These are phyloP conservation scores for Miltochrista miniata DNA, from an alignment of 2,888 invertebrate species.

Conservation along the genomic window DNA sequence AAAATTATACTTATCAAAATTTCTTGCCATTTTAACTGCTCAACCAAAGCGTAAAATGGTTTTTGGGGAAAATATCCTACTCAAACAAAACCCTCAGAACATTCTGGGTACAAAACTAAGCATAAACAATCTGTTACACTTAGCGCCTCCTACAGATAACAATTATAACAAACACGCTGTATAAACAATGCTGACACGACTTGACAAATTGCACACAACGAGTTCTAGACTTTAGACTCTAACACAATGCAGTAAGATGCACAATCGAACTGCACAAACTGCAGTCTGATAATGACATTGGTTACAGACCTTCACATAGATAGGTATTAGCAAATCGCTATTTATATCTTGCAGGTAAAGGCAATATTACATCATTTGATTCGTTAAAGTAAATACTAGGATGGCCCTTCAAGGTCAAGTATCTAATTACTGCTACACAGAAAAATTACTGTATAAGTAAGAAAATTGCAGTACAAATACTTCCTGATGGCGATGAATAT, in stretches of 20 bases:
- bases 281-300: constrained; percentile 67
- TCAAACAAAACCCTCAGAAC: too few species aligned
- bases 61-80: too few species aligned
- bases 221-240: constrained; percentile 55
- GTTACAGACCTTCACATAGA: constrained; percentile 60
- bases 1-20: too few species aligned
- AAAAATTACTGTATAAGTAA: constrained; percentile 2
- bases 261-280: constrained; percentile 26
- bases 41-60: too few species aligned
- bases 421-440: constrained; percentile 6
- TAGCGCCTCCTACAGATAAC: background rate
- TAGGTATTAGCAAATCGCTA: constrained; percentile 39
- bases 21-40: too few species aligned
- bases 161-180: constrained; percentile 10
- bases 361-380: constrained; percentile 10
- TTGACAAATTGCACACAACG: constrained; percentile 55
- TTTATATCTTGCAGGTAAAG: constrained; percentile 18
- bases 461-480: too few species aligned
- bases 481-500: too few species aligned
- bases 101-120: too few species aligned
- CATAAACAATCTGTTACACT: background rate
- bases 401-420: background rate
- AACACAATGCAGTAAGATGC: constrained; percentile 40
- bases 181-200: constrained; percentile 27
- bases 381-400: background rate